Percentiles rank a stretch among this genome's conserved stretches.
phyloP scores from a whole-genome alignment of 64 coral and sea anemone genomes.

The Acropora tenuis region DNA sequence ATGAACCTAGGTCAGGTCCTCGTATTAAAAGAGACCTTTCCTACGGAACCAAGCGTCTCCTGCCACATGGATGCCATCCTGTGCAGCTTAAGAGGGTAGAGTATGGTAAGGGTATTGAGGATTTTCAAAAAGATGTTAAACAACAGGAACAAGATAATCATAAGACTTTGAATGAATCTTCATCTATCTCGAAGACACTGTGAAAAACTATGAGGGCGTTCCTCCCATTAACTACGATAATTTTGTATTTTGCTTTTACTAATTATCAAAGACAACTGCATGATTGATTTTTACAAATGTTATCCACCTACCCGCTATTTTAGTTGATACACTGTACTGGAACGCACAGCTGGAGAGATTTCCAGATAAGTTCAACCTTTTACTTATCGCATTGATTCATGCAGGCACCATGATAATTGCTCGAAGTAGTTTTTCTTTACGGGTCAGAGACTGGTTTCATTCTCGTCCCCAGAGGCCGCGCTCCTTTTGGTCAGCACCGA shows the following conservation, averaged over 20 bases:
- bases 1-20: neutral
- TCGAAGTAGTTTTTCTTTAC: too few relatives aligned
- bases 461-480: too few relatives aligned
- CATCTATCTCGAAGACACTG: conserved; percentile 9
- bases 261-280: too few relatives aligned
- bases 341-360: too few relatives aligned
- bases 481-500: too few relatives aligned
- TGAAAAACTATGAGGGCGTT: neutral
- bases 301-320: too few relatives aligned
- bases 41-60: neutral
- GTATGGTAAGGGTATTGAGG: neutral
- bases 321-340: too few relatives aligned
- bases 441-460: too few relatives aligned
- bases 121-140: neutral
- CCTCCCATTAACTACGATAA: neutral
- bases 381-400: too few relatives aligned
- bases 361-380: too few relatives aligned
- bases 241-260: neutral
- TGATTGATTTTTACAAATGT: too few relatives aligned
- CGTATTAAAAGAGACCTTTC: neutral
- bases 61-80: neutral
- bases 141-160: neutral
- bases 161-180: neutral
- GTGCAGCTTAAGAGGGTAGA: neutral
- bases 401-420: too few relatives aligned